Conservation (phyloP, 2,888 invertebrate species). For the Chesias legatella region DNA sequence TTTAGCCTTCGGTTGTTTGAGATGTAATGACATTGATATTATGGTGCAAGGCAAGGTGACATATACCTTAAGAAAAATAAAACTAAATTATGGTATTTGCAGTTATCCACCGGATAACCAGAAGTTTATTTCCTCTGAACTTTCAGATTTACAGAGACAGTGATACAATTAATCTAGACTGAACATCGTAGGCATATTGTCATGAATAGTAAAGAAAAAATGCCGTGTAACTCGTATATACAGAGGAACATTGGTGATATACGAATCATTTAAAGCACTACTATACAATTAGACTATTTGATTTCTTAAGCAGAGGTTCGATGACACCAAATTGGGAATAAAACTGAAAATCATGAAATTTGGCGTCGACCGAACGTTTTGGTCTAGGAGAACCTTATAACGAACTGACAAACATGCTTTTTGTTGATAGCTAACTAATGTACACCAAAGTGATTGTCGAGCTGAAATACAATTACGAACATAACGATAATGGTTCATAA, state of each 20-base stretch:
- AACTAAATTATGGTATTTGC: conserved; percentile 67
- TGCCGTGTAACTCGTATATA: conserved; percentile 59
- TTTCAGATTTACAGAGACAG: conserved; percentile 64
- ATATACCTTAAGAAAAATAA: conserved; percentile 43
- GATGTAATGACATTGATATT: too few species aligned
- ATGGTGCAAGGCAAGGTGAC: too few species aligned
- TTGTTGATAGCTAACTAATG: conserved; percentile 45
- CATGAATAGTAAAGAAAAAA: conserved; percentile 63
- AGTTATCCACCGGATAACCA: conserved; percentile 72
- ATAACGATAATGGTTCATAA: conserved; percentile 1
- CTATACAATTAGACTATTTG: conserved; percentile 67
- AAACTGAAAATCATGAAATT: too few species aligned
- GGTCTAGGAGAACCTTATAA: conserved; percentile 17
- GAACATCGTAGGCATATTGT: conserved; percentile 76
- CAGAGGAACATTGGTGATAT: conserved; percentile 55
- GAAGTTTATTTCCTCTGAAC: conserved; percentile 67
- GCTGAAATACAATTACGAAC: conserved; percentile 16
- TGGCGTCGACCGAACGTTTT: too few species aligned
- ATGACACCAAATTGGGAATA: conserved; percentile 25
- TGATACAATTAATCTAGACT: conserved; percentile 60
- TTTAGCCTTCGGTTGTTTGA: too few species aligned
- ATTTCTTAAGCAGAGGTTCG: conserved; percentile 51
- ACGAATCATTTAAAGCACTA: conserved; percentile 51
- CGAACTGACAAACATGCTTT: conserved; percentile 21
- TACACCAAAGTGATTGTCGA: conserved; percentile 47